Conservation (phyloP, 2,888 invertebrate genomes). For the Nipponacmea schrenckii region DNA sequence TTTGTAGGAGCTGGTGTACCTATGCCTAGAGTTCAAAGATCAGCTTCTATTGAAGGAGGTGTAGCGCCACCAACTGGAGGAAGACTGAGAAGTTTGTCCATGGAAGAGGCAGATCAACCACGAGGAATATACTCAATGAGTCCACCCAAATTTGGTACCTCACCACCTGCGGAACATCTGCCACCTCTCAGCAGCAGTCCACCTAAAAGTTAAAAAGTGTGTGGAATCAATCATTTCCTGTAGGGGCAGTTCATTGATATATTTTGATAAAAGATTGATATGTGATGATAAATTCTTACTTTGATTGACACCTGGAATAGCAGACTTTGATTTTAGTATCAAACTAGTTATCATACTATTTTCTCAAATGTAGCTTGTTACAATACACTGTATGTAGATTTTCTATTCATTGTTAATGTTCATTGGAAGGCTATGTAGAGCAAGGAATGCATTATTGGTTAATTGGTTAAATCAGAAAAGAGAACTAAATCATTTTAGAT, state of each 20-base stretch:
- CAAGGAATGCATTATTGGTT: too few species aligned
- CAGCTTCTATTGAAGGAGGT: constrained; percentile 46
- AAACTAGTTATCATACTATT: too few species aligned
- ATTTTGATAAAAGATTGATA: too few species aligned
- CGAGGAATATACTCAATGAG: constrained; percentile 60
- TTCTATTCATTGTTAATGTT: too few species aligned
- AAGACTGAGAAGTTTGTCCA: constrained; percentile 71
- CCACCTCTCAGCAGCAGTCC: constrained; percentile 37
- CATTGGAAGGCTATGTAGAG: too few species aligned
- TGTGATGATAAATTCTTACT: too few species aligned
- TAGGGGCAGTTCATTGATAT: neutral
- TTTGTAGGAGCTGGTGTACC: constrained; percentile 79
- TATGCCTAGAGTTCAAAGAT: constrained; percentile 82
- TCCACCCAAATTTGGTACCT: constrained; percentile 49
- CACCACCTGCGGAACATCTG: constrained; percentile 25
- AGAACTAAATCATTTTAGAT: too few species aligned
- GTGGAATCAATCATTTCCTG: neutral
- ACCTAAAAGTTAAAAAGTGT: constrained; percentile 30
- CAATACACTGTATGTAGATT: too few species aligned
- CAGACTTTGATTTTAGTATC: too few species aligned
- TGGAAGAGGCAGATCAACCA: constrained; percentile 67
- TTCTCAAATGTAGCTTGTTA: too few species aligned
- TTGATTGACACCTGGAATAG: too few species aligned
- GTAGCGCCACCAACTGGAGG: constrained; percentile 35
- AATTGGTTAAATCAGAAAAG: too few species aligned